These are phyloP conservation scores for Oxycera nigricornis DNA, from an alignment of 2,888 invertebrate species.

Conservation along the genomic window DNA sequence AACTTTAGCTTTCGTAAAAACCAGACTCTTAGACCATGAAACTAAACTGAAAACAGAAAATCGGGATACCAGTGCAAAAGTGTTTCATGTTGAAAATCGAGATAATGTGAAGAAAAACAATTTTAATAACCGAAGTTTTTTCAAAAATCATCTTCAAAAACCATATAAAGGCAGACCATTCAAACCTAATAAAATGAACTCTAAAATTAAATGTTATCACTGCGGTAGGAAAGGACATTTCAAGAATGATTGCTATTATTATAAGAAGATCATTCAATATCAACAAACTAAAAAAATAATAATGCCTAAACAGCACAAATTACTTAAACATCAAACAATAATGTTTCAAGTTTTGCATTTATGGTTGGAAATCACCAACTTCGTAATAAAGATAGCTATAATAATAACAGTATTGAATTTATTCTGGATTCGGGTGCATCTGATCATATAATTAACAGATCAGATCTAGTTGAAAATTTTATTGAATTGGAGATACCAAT, in stretches of 20 bases:
- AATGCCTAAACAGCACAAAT: neutral
- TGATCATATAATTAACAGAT: conserved; percentile 48
- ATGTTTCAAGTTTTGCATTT: conserved; percentile 11
- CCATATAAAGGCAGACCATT: no score
- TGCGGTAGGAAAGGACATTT: neutral
- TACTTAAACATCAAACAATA: neutral
- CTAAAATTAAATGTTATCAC: no score
- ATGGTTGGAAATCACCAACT: neutral
- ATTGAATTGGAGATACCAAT: conserved; percentile 48
- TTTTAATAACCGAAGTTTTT: no score
- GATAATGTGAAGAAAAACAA: neutral
- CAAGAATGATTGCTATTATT: neutral
- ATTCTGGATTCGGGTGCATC: conserved; percentile 42
- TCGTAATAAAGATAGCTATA: neutral
- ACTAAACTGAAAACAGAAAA: neutral
- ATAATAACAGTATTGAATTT: neutral
- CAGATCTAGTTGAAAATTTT: conserved; percentile 43
- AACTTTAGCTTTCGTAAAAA: conserved; percentile 56
- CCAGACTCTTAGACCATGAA: conserved; percentile 49
- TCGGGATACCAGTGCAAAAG: conserved; percentile 49
- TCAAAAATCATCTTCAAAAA: no score
- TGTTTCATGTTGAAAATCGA: conserved; percentile 41
- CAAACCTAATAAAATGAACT: no score
- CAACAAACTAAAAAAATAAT: neutral
- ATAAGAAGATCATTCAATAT: neutral